These are phyloP conservation scores for Drosophila sturtevanti DNA, from an alignment of 1,140 invertebrate genomes.

Conservation along the genomic window DNA sequence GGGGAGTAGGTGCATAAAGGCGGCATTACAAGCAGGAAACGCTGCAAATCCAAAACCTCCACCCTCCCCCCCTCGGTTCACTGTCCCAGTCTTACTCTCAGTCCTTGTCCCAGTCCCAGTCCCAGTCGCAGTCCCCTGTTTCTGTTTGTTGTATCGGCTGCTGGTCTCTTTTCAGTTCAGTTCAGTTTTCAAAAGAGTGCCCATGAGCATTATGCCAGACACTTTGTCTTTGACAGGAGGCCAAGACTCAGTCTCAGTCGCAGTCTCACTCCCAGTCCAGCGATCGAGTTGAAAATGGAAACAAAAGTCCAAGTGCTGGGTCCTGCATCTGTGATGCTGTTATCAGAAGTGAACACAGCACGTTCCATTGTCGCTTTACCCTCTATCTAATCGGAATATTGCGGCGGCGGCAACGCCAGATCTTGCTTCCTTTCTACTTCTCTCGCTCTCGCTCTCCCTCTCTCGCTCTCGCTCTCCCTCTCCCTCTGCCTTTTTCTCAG, in stretches of 20 bases:
- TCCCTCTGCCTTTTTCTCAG: neutral
- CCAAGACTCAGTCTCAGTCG: slow-evolving; percentile 1
- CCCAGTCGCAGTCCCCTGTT: neutral
- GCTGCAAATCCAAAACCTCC: too few species aligned
- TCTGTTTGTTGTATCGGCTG: too few species aligned
- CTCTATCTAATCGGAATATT: slow-evolving; percentile 66
- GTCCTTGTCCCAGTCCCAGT: neutral
- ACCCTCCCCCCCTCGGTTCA: neutral
- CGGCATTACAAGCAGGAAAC: slow-evolving; percentile 74
- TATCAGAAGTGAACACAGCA: slow-evolving; percentile 71
- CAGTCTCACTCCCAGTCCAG: neutral
- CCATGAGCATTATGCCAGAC: slow-evolving; percentile 76
- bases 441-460: slow-evolving; percentile 18
- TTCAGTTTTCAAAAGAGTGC: slow-evolving; percentile 67
- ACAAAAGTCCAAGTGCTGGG: slow-evolving; percentile 30
- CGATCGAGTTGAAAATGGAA: slow-evolving; percentile 17
- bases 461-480: neutral
- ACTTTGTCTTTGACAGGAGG: slow-evolving; percentile 76
- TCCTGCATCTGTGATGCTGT: slow-evolving; percentile 36
- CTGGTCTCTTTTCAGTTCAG: slow-evolving; percentile 22
- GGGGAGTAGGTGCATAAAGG: too few species aligned
- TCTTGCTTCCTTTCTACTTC: slow-evolving; percentile 11
- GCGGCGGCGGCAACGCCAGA: slow-evolving; percentile 36
- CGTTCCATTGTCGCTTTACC: slow-evolving; percentile 71
- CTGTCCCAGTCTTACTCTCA: too few species aligned